phyloP scores from a whole-genome alignment of 2,113 vertebrate species.

The Quiscalus mexicanus region DNA sequence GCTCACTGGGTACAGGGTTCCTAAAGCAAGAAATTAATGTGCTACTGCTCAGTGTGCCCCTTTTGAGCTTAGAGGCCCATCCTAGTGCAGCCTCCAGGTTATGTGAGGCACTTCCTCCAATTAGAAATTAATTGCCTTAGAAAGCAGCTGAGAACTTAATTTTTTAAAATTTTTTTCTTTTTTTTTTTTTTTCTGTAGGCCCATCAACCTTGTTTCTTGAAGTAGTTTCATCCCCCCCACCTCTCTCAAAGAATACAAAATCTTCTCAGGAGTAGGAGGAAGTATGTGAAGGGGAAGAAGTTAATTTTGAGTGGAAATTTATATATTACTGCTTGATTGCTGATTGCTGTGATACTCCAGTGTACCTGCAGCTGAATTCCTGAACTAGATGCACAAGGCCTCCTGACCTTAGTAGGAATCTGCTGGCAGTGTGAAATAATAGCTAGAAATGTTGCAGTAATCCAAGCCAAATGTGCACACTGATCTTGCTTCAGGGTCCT shows the following conservation, averaged over 20 bases:
- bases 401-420: not conserved
- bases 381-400: not conserved
- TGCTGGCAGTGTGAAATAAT: not conserved
- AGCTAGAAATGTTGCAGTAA: not conserved
- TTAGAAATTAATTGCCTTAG: slow-evolving; percentile 52
- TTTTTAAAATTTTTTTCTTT: too few relatives aligned
- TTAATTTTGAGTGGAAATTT: slow-evolving; percentile 12
- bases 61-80: not conserved
- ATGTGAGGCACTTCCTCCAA: slow-evolving; percentile 8
- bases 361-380: not conserved
- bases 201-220: slow-evolving; percentile 45
- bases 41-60: not conserved
- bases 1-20: not conserved
- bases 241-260: not conserved
- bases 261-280: not conserved
- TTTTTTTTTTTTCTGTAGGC: not conserved
- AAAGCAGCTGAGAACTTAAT: slow-evolving; percentile 26
- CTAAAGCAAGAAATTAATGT: not conserved
- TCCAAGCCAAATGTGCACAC: not conserved
- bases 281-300: not conserved
- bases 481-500: not conserved
- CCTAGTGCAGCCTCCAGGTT: not conserved
- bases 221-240: slow-evolving; percentile 34
- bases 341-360: not conserved
- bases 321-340: not conserved